Conservation (phyloP, 2,797 vertebrate genomes). For the Lemur catta region DNA sequence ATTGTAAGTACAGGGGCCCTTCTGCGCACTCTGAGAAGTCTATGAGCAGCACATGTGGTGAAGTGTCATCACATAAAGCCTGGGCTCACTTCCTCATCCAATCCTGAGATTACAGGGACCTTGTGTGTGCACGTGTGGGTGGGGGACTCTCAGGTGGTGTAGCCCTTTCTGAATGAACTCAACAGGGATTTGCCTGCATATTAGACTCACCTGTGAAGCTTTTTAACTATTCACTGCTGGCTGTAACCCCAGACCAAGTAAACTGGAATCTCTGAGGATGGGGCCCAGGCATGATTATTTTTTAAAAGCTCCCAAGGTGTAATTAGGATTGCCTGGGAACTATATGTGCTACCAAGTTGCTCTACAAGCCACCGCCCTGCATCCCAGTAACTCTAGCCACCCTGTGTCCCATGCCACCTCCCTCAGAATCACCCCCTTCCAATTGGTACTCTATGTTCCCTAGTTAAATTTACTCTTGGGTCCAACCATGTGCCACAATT, state of each 20-base stretch:
- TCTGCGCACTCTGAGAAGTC: not conserved
- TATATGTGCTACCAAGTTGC: not conserved
- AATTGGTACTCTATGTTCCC: not conserved
- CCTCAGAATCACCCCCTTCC: not conserved
- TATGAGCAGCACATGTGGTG: fast-evolving
- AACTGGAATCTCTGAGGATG: not conserved
- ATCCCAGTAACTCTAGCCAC: not conserved
- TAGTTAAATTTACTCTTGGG: not conserved
- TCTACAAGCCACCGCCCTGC: not conserved
- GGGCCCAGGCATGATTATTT: not conserved
- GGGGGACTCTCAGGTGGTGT: not conserved
- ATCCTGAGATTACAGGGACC: not conserved
- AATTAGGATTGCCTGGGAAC: not conserved
- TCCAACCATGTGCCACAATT: not conserved
- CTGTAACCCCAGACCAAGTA: not conserved
- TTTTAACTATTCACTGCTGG: not conserved
- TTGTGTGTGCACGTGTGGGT: not conserved
- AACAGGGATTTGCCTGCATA: not conserved
- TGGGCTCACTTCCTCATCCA: not conserved
- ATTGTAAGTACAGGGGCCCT: not conserved
- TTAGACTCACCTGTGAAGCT: not conserved
- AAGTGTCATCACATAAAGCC: not conserved
- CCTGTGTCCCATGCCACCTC: too few species aligned
- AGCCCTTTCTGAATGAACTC: not conserved
- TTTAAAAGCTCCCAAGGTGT: not conserved